Evolutionary conservation across 1,140 invertebrate genomes (phyloP), one percentile per base, ranked within the genome.

Genomic region (Hormaphis cornu): DNA sequence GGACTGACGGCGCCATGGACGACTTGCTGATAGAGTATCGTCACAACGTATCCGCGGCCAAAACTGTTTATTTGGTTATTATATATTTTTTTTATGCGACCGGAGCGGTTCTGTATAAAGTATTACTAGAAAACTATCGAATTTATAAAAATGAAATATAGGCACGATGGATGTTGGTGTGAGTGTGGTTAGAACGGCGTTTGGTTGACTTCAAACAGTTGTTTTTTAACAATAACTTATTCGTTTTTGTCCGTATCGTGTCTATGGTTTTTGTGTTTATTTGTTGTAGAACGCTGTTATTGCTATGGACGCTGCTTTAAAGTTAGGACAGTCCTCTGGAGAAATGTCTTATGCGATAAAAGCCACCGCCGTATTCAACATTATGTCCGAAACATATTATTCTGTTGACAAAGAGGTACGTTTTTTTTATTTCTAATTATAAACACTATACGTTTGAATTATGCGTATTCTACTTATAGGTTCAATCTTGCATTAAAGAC

Each of bases 271-370:
- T 6, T 50, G 20, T 22, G 12, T 50, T 50, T 20, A 5, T 22
- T 50, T 53, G 14, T 53, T 46, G n/a, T 53, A 66, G 61, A 44
- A 66, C 50, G 33, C 61, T 33, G n/a, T 66, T 5, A 66, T 18
- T 50, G 44, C 28, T 22, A 16, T 66, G 28, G 44, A 66, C 24
- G 48, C 28, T 66, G 61, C 42, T 16, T 16, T 66, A 33, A 42
- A 66, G 35, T 4, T 66, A 22, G 61, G 61, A 6, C 46, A 24
- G 16, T 66, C 61, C 20, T 24, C 30, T 20, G 4, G 20, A 35
- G n/a, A 50, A 24, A 66, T 66, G 26, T 50, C 44, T 20, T 35
- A 35, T 50, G 50, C 28, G 9, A 28, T 66, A 46, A 28, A 2
- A 50, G 61, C 61, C n/a, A 35, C 14, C 2, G 35, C 44, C 50